Percentiles rank a stretch among this genome's conserved stretches.
Conservation (phyloP, 2,888 invertebrate species). For the Drosophila histrio region DNA sequence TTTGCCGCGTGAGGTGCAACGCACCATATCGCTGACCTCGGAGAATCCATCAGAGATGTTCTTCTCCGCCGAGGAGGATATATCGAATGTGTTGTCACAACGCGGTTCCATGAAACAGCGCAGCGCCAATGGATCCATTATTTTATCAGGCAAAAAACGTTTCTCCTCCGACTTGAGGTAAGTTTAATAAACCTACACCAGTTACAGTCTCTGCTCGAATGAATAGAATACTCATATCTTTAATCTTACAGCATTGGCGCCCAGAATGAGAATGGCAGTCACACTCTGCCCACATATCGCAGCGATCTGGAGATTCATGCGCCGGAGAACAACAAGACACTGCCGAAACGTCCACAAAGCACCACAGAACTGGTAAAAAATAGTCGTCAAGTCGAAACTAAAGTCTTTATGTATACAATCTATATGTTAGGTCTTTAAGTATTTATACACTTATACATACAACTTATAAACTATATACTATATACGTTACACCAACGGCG, state of each 20-base stretch:
- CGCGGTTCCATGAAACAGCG: conserved; percentile 82
- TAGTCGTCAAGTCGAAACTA: not conserved
- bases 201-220: no score
- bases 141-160: conserved; percentile 83
- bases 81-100: conserved; percentile 84
- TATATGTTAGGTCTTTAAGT: conserved; percentile 49
- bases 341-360: conserved; percentile 84
- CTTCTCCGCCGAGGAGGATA: conserved; percentile 96
- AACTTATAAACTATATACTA: conserved; percentile 10
- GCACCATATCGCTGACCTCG: conserved; percentile 94
- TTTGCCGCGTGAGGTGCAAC: conserved; percentile 85
- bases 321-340: conserved; percentile 85
- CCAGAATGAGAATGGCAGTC: conserved; percentile 81
- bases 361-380: conserved; percentile 84
- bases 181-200: not conserved
- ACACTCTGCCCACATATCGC: conserved; percentile 85
- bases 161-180: conserved; percentile 84
- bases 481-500: conserved; percentile 43
- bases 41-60: conserved; percentile 96
- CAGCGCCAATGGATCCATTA: conserved; percentile 79
- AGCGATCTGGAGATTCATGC: conserved; percentile 88
- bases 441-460: conserved; percentile 21
- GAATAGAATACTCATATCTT: not conserved
- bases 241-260: conserved; percentile 77
- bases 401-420: not conserved